Evolutionary conservation across 2,113 vertebrate genomes (phyloP), one percentile per base, ranked within the genome.

Genomic region (Callospermophilus lateralis): DNA sequence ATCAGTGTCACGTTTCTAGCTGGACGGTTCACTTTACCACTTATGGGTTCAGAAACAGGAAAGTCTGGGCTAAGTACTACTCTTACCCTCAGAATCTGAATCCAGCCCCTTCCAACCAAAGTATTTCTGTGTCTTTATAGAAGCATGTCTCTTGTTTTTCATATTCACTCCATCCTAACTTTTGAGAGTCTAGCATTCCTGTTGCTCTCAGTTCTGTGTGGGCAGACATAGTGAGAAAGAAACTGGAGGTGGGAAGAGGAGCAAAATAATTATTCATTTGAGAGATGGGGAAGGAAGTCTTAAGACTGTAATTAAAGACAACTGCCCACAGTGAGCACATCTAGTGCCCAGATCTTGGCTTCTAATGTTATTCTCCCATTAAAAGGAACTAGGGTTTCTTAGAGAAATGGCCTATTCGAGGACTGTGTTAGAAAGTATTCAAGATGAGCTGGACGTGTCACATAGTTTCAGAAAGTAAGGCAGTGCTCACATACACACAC

Each of bases 251-350:
- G 79, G 94, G 87, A 84, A 95, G 72, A 87, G 55, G 39, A 88
- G 45, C 51, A 42, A 97, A 93, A 90, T 68, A 77, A 97, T 92
- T 96, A 94, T 90, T 95, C 93, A 92, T 63, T 20, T 84, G 95
- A 70, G 84, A 88, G 72, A 84, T 91, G 58, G 39, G n/a, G 67
- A 87, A 95, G 95, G 88, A 96, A 96, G 45, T 80, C 30, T 80
- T 68, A 53, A 84, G 77, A 81, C 80, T 92, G 88, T 92, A 93
- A 96, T 97, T 94, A 95, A 96, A 95, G 81, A 73, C 20, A 68
- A 92, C n/a, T 97, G 93, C 42, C 83, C 95, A 89, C 78, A 80
- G 65, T 53, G 68, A 96, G 39, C n/a, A 86, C 37, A 53, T 22
- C n/a, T 15, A 92, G 53, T 84, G 74, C 51, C 63, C 76, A 79